Percentiles rank a stretch among this genome's conserved stretches.
Evolutionary conservation across 2,888 invertebrate genomes (phyloP).

Genomic region (Unio pictorum): DNA sequence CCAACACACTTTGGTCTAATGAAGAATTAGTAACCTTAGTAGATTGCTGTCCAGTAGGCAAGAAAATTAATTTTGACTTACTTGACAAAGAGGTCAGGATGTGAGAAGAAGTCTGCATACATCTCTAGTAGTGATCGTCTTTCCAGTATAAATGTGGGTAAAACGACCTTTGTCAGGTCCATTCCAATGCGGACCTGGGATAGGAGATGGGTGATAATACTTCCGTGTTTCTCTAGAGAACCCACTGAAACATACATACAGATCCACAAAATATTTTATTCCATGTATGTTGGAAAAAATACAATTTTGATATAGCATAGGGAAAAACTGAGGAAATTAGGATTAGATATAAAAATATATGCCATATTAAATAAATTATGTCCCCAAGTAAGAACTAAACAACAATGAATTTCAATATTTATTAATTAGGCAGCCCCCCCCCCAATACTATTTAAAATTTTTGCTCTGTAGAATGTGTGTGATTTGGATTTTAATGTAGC

Average conservation of each 20-base stretch:
- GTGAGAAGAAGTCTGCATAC: constrained; percentile 99
- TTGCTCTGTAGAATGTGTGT: too few relatives aligned
- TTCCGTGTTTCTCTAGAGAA: constrained; percentile 96
- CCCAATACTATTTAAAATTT: too few relatives aligned
- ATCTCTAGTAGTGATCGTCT: constrained; percentile 97
- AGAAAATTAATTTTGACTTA: constrained; percentile 68
- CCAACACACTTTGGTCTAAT: too few relatives aligned
- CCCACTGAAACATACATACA: constrained; percentile 76
- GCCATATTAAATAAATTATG: too few relatives aligned
- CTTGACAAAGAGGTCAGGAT: constrained; percentile 96
- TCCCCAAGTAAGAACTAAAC: too few relatives aligned
- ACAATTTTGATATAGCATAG: not conserved
- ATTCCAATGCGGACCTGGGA: constrained; percentile 99
- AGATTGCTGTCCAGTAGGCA: too few relatives aligned
- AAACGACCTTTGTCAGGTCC: constrained; percentile 98
- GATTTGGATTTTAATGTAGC: too few relatives aligned
- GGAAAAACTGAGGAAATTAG: too few relatives aligned
- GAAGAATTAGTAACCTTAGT: too few relatives aligned
- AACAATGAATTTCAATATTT: too few relatives aligned
- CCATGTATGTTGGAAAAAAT: not conserved
- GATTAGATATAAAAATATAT: too few relatives aligned
- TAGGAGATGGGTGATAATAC: constrained; percentile 95
- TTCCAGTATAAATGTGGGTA: constrained; percentile 99
- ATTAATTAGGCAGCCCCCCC: too few relatives aligned
- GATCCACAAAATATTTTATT: not conserved